Evolutionary conservation across 92 coral and sea anemone genomes (phyloP), one percentile per base, ranked within the genome.

Genomic region (Palythoa heliodiscus): DNA sequence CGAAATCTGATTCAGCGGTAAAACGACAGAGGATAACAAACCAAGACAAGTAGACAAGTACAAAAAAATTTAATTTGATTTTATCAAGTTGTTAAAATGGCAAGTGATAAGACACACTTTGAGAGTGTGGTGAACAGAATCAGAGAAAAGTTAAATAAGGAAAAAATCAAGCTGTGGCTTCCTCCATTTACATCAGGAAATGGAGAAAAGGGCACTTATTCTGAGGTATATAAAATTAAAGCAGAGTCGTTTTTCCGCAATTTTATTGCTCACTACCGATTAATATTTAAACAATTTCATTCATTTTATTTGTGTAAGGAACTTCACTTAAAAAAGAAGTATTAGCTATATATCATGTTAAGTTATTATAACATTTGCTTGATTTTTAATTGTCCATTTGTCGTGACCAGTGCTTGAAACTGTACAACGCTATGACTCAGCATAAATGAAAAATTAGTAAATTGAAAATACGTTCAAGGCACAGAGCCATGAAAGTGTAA

Each of bases 91-190:
- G 38, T 5, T 3, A 71, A 43, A 43, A 93, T 93, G 97, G 83
- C 86, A 4, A 88, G 82, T 7, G 66, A 55, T 39, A 84, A 57
- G 17, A 87, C 88, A 12, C 86, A 85, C 22, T 91, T 91, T 88
- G 94, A 91, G 83, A 87, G 78, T 14, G 69, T 93, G 71, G 73
- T 93, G 37, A 75, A 38, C 25, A 89, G 90, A 24, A 90, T 91
- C n/a, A 86, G 97, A 23, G 97, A 87, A 53, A 92, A 90, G 88
- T 71, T 95, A n/a, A 92, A 91, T 78, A 86, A 88, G 83, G 98
- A 95, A 81, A 91, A 92, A 11, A 83, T 95, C 17, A 88, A 91
- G 71, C 89, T 95, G 39, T 93, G 98, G 98, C 95, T 89, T 58
- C 91, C 93, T 20, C 98, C 98, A 7, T 95, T 84, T 87, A 93